phyloP scores from a whole-genome alignment of 2,113 vertebrate species.

The Semicossyphus pulcher region DNA sequence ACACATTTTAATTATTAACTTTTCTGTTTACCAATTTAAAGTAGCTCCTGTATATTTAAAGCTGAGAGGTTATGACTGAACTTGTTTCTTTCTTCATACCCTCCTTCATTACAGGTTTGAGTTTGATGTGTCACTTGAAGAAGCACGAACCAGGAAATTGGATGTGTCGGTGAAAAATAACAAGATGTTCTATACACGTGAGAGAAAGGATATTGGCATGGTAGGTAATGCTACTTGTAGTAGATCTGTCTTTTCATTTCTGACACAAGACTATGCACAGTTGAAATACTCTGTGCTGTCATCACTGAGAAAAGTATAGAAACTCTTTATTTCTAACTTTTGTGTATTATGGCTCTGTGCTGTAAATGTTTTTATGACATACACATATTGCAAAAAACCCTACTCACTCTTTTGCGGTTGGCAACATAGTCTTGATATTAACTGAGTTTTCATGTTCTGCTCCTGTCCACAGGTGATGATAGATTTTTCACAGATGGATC shows the following conservation, averaged over 20 bases:
- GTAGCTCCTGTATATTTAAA: not conserved
- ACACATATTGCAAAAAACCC: no score
- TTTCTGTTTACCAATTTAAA: not conserved
- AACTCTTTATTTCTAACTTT: no score
- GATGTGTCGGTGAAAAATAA: conserved; percentile 94
- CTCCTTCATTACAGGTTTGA: conserved; percentile 86
- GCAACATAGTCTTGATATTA: not conserved
- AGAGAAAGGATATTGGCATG: conserved; percentile 93
- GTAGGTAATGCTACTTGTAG: conserved; percentile 68
- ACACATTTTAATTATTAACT: not conserved
- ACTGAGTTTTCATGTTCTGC: not conserved
- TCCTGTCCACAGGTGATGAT: conserved; percentile 85
- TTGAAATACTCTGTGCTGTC: no score
- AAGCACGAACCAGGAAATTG: conserved; percentile 87
- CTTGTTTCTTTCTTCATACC: not conserved
- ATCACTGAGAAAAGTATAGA: no score
- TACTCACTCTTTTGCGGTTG: not conserved
- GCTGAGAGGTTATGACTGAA: no score
- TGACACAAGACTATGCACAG: not conserved
- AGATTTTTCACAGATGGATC: conserved; percentile 89
- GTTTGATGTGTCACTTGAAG: conserved; percentile 88
- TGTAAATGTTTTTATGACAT: no score
- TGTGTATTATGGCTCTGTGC: no score
- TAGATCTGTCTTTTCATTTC: not conserved
- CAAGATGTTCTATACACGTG: conserved; percentile 87